Base-by-base conservation (phyloP, 2,113 vertebrate species). In the Aythya baeri region DNA sequence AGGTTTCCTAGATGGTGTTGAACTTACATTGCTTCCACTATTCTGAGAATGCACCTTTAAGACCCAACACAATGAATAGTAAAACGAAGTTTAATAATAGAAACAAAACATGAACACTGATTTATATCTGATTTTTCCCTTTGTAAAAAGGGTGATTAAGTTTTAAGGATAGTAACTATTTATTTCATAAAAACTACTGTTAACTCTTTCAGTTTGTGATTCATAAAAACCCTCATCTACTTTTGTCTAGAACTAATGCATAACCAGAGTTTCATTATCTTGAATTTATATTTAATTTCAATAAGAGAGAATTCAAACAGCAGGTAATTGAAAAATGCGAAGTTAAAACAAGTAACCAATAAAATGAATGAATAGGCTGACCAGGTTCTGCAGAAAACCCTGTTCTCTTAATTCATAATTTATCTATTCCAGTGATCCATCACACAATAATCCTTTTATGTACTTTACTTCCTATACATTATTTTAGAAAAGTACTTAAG, bases 1-100 rank as follows among this genome's bases (percentile, higher is more conserved):
- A 71, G 97, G 81, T 83, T 98, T 99, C 77, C 98, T 95, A 0
- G 98, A 98, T 0, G 98, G 98, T 1, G 98, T 98, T 12, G 98
- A 94, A 13, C 96, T 94, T 0, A 86, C 79, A 26, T 76, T 97
- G 58, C 93, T 98, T 34, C 97, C 97, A 12, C 88, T 96, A 15
- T 97, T 94, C 31, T 98, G 98, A 31, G 96, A 81, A 34, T 96
- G 93, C 25, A 89, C 89, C 98, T 98, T 97, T 18, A 95, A 97
- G 57, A 78, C 5, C 23, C 71, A 85, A 92, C 17, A 55, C 13
- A 86, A 63, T 2, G 23, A 92, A 74, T 0, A 62, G 58, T 8
- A 84, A 85, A 63, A 5, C 17, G 44, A 82, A 65, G 31, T 34
- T 83, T 75, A 95, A 26, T 23, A 86, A 73, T 5, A 21, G 61